These are phyloP conservation scores for Tribolium castaneum DNA, from an alignment of 1,140 invertebrate genomes.

Conservation along the genomic window DNA sequence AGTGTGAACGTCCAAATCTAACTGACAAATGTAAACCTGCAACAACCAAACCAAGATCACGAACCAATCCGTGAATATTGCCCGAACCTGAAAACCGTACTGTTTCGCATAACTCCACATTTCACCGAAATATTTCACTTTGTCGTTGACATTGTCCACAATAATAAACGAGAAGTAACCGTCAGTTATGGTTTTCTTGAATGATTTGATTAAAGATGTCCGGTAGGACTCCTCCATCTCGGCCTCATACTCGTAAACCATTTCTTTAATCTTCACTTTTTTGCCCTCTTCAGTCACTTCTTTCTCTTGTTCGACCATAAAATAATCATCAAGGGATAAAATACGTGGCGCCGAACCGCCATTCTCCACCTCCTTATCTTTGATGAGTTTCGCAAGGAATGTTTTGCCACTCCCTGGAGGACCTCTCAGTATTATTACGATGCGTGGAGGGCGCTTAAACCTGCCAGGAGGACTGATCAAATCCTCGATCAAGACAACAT, in stretches of 20 bases:
- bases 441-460: conserved; percentile 80
- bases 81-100: conserved; percentile 86
- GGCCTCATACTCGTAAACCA: conserved; percentile 93
- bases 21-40: conserved; percentile 88
- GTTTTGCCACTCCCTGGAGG: conserved; percentile 92
- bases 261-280: conserved; percentile 74
- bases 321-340: conserved; percentile 95
- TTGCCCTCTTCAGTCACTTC: conserved; percentile 82
- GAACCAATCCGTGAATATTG: conserved; percentile 16
- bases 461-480: conserved; percentile 80
- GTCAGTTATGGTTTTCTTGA: conserved; percentile 92
- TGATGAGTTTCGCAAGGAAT: conserved; percentile 86
- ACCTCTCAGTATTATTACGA: conserved; percentile 91
- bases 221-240: conserved; percentile 85
- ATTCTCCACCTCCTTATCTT: conserved; percentile 79
- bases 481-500: conserved; percentile 80
- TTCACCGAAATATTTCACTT: conserved; percentile 84
- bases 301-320: conserved; percentile 90
- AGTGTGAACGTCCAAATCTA: conserved; percentile 81
- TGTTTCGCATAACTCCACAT: conserved; percentile 90
- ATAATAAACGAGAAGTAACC: conserved; percentile 95
- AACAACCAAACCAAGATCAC: conserved; percentile 9
- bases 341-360: conserved; percentile 87
- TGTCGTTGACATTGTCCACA: conserved; percentile 88
- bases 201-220: conserved; percentile 86